phyloP scores from a whole-genome alignment of 2,113 vertebrate species.

The Dryoscopus gambensis region DNA sequence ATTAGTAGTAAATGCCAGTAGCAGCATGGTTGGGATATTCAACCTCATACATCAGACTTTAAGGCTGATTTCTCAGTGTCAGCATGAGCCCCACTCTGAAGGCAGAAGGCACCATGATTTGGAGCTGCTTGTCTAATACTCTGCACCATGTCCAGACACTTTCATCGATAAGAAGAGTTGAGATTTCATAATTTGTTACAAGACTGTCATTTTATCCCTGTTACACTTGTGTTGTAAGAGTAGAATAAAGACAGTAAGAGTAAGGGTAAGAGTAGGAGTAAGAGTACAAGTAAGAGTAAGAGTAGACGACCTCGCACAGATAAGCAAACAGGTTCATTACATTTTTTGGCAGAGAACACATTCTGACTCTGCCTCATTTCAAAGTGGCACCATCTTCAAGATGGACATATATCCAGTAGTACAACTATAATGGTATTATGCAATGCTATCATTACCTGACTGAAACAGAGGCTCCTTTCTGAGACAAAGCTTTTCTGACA shows the following conservation, averaged over 20 bases:
- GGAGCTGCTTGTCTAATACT: not conserved
- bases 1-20: not conserved
- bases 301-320: fast-evolving
- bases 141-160: not conserved
- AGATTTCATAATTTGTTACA: not conserved
- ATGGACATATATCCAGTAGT: not conserved
- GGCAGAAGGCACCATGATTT: not conserved
- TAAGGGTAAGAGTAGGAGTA: no score
- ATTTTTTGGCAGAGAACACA: not conserved
- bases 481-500: not conserved
- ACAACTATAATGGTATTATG: not conserved
- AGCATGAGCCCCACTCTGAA: not conserved
- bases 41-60: not conserved
- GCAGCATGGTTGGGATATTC: not conserved
- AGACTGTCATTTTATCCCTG: not conserved
- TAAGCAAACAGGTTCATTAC: not conserved
- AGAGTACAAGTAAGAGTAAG: not conserved
- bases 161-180: not conserved
- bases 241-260: not conserved
- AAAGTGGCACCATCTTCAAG: not conserved
- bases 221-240: fast-evolving
- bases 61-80: not conserved
- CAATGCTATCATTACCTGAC: not conserved
- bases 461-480: not conserved
- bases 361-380: not conserved